Evolutionary conservation across 2,888 invertebrate species (phyloP).

Genomic region (Netelia virgata): DNA sequence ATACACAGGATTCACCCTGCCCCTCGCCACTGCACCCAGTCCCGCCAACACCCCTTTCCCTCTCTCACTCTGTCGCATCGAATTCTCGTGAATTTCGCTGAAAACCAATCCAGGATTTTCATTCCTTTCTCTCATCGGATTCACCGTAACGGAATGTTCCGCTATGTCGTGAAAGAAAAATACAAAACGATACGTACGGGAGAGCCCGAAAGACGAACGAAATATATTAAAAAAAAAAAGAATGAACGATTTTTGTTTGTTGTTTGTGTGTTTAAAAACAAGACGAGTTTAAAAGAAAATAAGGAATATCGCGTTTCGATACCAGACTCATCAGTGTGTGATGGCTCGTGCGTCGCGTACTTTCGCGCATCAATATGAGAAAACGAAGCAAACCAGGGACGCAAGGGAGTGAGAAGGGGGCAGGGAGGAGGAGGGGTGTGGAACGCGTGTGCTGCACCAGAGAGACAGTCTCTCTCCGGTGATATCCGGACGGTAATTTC

Average conservation of each 20-base stretch:
- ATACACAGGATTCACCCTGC: not conserved
- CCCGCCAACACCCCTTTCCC: not conserved
- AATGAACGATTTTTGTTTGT: not conserved
- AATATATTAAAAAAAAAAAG: slow-evolving; percentile 8
- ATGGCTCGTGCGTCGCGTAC: not conserved
- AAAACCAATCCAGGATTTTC: slow-evolving; percentile 50
- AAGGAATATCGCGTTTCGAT: slow-evolving; percentile 24
- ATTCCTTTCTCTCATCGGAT: slow-evolving; percentile 1
- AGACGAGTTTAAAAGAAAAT: slow-evolving; percentile 11
- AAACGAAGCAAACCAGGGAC: slow-evolving; percentile 7
- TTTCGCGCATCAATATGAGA: slow-evolving; percentile 42
- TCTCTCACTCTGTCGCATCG: slow-evolving; percentile 26
- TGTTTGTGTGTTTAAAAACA: too few relatives aligned
- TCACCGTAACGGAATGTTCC: not conserved
- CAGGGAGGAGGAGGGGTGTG: slow-evolving; percentile 29
- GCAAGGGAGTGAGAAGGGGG: not conserved
- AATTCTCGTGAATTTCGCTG: slow-evolving; percentile 33
- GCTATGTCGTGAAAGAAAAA: not conserved
- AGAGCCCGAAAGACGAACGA: not conserved
- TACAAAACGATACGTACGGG: too few relatives aligned
- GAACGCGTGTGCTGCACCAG: slow-evolving; percentile 44
- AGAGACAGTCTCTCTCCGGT: slow-evolving; percentile 57
- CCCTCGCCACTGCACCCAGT: not conserved
- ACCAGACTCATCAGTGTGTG: slow-evolving; percentile 33
- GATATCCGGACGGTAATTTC: slow-evolving; percentile 82